A percentile compares a stretch with the other conserved stretches of the same genome.
These are phyloP conservation scores for Neopelma chrysocephalum DNA, from an alignment of 2,797 vertebrate species.

Conservation along the genomic window DNA sequence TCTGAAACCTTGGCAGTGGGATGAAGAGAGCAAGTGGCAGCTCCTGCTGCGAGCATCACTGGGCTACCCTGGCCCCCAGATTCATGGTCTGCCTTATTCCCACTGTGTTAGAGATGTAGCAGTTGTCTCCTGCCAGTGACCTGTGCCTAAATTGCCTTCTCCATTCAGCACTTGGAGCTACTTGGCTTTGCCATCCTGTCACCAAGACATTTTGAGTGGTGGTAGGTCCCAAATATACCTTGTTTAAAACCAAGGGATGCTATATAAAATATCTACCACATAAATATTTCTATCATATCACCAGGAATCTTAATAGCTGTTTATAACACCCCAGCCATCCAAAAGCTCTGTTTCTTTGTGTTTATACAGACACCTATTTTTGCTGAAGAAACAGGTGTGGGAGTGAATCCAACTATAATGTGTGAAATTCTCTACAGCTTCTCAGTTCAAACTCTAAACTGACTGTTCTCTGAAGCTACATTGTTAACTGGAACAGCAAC, in stretches of 20 bases:
- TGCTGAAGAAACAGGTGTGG: constrained; percentile 19
- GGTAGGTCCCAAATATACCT: background rate
- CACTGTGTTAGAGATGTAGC: background rate
- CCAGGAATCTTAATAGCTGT: background rate
- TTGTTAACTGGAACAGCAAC: constrained; percentile 21
- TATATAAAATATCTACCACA: background rate
- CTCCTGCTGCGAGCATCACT: background rate
- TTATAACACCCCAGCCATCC: background rate
- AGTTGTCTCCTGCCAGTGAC: background rate
- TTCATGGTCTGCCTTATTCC: background rate
- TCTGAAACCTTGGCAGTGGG: background rate
- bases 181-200: background rate
- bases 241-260: background rate
- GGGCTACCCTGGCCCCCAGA: background rate
- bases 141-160: background rate
- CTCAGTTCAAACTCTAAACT: constrained; percentile 2
- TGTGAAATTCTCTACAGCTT: background rate
- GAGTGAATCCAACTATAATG: background rate
- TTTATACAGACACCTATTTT: background rate
- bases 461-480: constrained; percentile 10
- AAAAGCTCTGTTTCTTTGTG: background rate
- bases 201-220: background rate
- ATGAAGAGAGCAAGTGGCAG: background rate
- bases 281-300: background rate
- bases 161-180: background rate